phyloP scores from a whole-genome alignment of 2,888 invertebrate genomes.

The Eilema griseolum region DNA sequence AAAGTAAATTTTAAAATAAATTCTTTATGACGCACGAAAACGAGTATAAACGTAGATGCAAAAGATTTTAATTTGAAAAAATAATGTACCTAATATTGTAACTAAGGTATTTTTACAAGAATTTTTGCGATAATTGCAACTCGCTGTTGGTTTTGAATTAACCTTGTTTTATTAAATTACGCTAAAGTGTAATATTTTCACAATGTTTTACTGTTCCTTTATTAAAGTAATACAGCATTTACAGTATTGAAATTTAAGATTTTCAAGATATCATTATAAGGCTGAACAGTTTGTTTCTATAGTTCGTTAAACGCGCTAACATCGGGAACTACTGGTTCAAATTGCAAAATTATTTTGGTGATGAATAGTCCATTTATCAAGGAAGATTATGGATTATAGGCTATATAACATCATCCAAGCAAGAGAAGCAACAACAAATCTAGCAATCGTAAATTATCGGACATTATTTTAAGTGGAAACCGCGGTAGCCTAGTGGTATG shows the following conservation, averaged over 20 bases:
- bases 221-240: neutral
- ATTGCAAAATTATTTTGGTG: too few species aligned
- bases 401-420: too few species aligned
- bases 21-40: neutral
- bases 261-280: too few species aligned
- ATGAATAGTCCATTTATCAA: too few species aligned
- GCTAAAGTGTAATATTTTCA: neutral
- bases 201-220: neutral
- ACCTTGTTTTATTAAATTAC: neutral
- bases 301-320: too few species aligned
- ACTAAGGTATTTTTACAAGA: neutral
- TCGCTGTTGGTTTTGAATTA: neutral
- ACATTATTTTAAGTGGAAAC: too few species aligned
- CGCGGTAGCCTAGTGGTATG: too few species aligned
- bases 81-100: neutral
- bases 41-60: neutral
- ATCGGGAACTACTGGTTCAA: too few species aligned
- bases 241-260: neutral
- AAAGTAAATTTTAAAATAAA: neutral
- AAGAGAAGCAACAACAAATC: too few species aligned
- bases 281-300: too few species aligned
- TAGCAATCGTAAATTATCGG: too few species aligned
- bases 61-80: neutral
- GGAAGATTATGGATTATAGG: too few species aligned
- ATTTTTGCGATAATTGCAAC: neutral